Evolutionary conservation across 2,888 invertebrate species (phyloP).

Genomic region (Dryococelus australis): DNA sequence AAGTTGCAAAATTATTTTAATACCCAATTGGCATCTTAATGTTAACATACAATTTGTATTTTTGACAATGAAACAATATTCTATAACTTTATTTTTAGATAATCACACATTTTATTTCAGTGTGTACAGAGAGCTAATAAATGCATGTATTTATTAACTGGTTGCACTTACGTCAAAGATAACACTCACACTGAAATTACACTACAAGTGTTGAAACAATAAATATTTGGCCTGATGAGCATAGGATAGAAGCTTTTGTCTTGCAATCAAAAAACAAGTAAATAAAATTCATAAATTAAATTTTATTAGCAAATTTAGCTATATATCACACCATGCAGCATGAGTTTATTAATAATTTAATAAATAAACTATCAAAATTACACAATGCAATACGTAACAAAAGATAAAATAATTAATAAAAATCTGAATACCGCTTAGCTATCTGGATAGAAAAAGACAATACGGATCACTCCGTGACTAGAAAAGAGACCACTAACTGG

Average conservation of each 20-base stretch:
- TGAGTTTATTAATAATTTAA: neutral
- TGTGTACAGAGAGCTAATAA: neutral
- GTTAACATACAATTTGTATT: neutral
- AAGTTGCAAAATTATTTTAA: neutral
- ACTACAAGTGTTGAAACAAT: neutral
- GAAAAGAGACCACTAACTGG: constrained; percentile 3
- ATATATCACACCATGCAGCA: neutral
- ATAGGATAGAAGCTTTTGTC: neutral
- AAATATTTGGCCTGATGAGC: neutral
- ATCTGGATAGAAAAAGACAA: constrained; percentile 2
- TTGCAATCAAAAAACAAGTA: neutral
- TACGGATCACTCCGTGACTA: neutral
- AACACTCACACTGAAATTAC: neutral
- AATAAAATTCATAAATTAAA: neutral
- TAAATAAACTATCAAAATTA: constrained; percentile 2
- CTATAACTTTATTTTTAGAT: neutral
- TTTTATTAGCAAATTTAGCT: neutral
- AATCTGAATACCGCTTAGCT: neutral
- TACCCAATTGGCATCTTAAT: neutral
- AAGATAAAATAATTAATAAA: neutral
- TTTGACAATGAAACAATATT: neutral
- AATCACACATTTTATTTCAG: neutral
- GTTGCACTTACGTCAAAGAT: neutral
- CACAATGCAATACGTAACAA: neutral
- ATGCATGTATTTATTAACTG: neutral